Conservation (phyloP, 1,140 invertebrate genomes). For the Pomphorhynchus laevis region DNA sequence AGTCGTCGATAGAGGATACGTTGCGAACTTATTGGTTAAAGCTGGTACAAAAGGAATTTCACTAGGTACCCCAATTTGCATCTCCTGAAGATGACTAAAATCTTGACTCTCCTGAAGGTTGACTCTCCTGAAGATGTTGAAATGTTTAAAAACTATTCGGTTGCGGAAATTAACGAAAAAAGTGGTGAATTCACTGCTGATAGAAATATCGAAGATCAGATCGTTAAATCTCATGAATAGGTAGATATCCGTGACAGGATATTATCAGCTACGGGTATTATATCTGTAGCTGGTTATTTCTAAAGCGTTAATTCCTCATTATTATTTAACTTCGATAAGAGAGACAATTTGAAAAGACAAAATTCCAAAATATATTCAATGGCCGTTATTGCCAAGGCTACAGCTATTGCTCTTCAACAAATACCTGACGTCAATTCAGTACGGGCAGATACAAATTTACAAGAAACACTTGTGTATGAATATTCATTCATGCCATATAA, state of each 20-base stretch:
- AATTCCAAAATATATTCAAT: slow-evolving; percentile 53
- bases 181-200: slow-evolving; percentile 19
- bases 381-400: slow-evolving; percentile 86
- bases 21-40: slow-evolving; percentile 56
- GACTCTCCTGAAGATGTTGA: slow-evolving; percentile 38
- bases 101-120: too few relatives aligned
- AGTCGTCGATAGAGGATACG: slow-evolving; percentile 77
- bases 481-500: too few relatives aligned
- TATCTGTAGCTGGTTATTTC: slow-evolving; percentile 59
- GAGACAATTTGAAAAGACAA: slow-evolving; percentile 38
- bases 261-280: slow-evolving; percentile 41
- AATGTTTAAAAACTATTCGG: slow-evolving; percentile 17
- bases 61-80: slow-evolving; percentile 36
- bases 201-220: background rate
- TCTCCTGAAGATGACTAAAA: too few relatives aligned
- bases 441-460: slow-evolving; percentile 67
- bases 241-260: too few relatives aligned
- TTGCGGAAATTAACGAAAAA: slow-evolving; percentile 12
- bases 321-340: slow-evolving; percentile 56
- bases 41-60: slow-evolving; percentile 33
- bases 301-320: slow-evolving; percentile 70
- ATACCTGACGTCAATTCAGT: slow-evolving; percentile 74
- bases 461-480: too few relatives aligned
- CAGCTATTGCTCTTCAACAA: slow-evolving; percentile 50
- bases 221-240: too few relatives aligned